A percentile compares a stretch with the other conserved stretches of the same genome.
Conservation (phyloP, 2,113 vertebrate genomes). For the Todiramphus saurophagus region DNA sequence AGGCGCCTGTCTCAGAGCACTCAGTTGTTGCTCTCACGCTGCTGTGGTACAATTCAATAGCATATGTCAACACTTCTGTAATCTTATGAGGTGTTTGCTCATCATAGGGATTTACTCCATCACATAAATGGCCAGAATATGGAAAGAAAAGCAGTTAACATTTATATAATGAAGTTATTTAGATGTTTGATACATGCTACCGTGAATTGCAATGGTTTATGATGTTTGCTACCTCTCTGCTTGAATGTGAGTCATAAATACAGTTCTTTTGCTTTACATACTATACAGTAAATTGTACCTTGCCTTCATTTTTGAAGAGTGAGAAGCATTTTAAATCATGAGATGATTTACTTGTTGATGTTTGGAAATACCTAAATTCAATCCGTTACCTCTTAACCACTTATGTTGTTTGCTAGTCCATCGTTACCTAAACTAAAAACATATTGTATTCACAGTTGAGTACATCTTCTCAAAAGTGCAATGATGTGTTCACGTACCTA, state of each 20-base stretch:
- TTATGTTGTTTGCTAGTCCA: not conserved
- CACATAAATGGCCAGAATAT: not conserved
- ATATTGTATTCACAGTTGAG: not conserved
- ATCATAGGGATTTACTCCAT: not conserved
- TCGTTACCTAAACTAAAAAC: not conserved
- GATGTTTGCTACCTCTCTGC: not conserved
- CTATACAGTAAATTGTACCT: not conserved
- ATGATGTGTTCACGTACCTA: not conserved
- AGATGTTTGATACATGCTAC: not conserved
- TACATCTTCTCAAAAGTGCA: not conserved
- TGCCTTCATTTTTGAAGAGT: not conserved
- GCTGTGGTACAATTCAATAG: not conserved
- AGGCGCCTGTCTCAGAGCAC: not conserved
- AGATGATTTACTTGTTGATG: slow-evolving; percentile 28
- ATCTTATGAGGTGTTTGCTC: not conserved
- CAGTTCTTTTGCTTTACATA: not conserved
- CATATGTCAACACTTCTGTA: not conserved
- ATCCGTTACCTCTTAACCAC: not conserved
- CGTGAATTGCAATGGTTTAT: not conserved
- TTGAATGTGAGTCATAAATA: not conserved
- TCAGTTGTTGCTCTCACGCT: not conserved
- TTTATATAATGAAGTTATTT: not conserved
- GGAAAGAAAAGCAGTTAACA: not conserved
- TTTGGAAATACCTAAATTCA: slow-evolving; percentile 18
- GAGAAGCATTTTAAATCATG: slow-evolving; percentile 1